These are phyloP conservation scores for Biston stratarius DNA, from an alignment of 2,888 invertebrate species.

Conservation along the genomic window DNA sequence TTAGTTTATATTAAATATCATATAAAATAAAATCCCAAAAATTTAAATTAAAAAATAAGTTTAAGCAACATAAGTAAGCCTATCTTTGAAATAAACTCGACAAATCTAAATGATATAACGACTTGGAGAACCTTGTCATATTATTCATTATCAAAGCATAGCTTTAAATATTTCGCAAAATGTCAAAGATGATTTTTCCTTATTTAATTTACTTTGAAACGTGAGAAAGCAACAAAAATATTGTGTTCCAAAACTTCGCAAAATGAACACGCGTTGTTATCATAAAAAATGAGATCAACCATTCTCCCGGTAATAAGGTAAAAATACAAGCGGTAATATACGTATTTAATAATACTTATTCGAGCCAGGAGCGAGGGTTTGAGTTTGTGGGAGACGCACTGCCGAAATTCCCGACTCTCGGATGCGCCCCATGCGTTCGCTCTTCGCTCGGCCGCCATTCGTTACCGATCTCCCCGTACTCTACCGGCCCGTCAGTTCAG, in stretches of 20 bases:
- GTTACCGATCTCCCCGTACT: slow-evolving; percentile 62
- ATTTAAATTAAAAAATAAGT: too few species aligned
- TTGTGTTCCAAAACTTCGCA: slow-evolving; percentile 28
- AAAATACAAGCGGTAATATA: slow-evolving; percentile 40
- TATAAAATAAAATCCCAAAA: too few species aligned
- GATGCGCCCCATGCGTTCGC: slow-evolving; percentile 73
- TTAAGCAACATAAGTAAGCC: too few species aligned
- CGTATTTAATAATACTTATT: slow-evolving; percentile 66
- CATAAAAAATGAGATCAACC: slow-evolving; percentile 37
- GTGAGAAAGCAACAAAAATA: slow-evolving; percentile 25
- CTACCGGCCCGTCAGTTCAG: slow-evolving; percentile 76
- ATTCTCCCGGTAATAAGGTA: slow-evolving; percentile 39
- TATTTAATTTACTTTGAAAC: slow-evolving; percentile 31
- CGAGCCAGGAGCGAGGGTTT: slow-evolving; percentile 52
- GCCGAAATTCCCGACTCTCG: slow-evolving; percentile 48
- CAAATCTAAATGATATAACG: too few species aligned
- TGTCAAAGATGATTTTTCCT: slow-evolving; percentile 7
- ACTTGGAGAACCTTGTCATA: neutral
- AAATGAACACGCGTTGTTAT: slow-evolving; percentile 30
- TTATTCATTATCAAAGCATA: slow-evolving; percentile 1
- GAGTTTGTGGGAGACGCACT: slow-evolving; percentile 53
- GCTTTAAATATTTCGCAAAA: slow-evolving; percentile 3
- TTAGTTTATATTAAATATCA: too few species aligned
- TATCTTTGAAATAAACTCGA: too few species aligned
- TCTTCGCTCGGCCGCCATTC: slow-evolving; percentile 62